Base-by-base conservation (phyloP, 2,888 invertebrate species). In the Plusia festucae region DNA sequence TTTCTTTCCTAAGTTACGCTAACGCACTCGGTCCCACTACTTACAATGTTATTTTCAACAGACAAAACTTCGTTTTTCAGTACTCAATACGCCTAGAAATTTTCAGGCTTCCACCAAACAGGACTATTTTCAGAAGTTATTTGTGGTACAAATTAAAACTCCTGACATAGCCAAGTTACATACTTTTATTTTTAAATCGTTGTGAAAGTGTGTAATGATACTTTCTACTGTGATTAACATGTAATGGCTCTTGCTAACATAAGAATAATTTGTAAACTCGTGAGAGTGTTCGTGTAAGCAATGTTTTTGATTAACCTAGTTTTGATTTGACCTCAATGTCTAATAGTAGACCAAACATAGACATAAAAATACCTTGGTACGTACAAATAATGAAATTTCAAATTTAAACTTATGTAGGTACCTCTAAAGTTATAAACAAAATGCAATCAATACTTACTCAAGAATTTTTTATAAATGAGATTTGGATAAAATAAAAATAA, bases 231-330 rank as follows among this genome's bases (percentile, higher is more conserved):
- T 18, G 20, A 49, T 49, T 49, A 49, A 49, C 18, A 20, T 20
- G 18, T 49, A 49, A 49, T 49, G 18, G 46, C 20, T 18, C 46
- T 49, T 20, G 20, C 2, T 20, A 49, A 49, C 46, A 49, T 20
- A 18, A 20, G 20, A 49, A 49, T 49, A 49, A 49, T 18, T 49
- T 49, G 46, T 49, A 13, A 16, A 20, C 20, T 20, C 18, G 46
- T 49, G 46, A 49, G 46, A 49, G 18, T n/a, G n/a, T 49, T 49
- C 20, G 3, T 49, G 16, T 16, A 11, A 49, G 46, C 46, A 13
- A 20, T 49, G 46, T 49, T 49, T 40, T 40, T 40, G 34, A 40
- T 40, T 40, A 40, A n/a, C 40, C 40, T n/a, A 15, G n/a, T 40
- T 40, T 40, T 40, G 0, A 40, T 40, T 40, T n/a, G 40, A 40